Evolutionary conservation across 1,140 invertebrate genomes (phyloP), one percentile per base, ranked within the genome.

Genomic region (Amyelois transitella): DNA sequence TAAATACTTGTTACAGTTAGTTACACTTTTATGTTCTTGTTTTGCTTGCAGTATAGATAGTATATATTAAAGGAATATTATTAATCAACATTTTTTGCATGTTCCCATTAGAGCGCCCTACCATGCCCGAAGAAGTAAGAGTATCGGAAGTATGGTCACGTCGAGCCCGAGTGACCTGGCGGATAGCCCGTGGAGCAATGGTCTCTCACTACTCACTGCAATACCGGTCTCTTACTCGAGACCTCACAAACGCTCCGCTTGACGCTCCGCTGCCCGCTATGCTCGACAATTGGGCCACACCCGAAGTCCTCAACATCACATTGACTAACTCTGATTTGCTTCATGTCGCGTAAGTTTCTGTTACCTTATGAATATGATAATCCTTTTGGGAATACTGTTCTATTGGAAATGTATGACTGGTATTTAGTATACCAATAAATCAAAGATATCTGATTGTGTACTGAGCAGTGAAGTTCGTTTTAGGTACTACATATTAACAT

Each of bases 101-200:
- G n/a, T n/a, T n/a, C n/a, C n/a, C n/a, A n/a, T n/a, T 54, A 88
- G 85, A 88, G 60, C 75, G 81, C 2, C 85, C 85, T 18, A 80
- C 70, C 20, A 69, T 75, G 6, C 85, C 85, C 6, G 82, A 88
- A 62, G 85, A 88, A 64, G 77, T 88, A 0, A 73, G 85, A 0
- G 68, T 86, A 58, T 86, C 85, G 6, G 85, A 88, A 50, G 77
- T 88, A 2, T 86, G 82, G 85, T 81, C 85, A 12, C 73, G 82
- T 5, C 67, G 76, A 63, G 82, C 84, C 14, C 70, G 84, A 0
- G 75, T 87, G 0, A 84, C 84, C 0, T 87, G 84, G 84, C 63
- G 82, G 6, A 56, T 78, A 6, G 66, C 79, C 0, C 60, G 82
- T 10, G 81, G 81, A 0, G 81, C 78, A 7, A 58, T 83, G 8